These are phyloP conservation scores for Glyphotaelius pellucidus DNA, from an alignment of 2,888 invertebrate genomes.

Conservation along the genomic window DNA sequence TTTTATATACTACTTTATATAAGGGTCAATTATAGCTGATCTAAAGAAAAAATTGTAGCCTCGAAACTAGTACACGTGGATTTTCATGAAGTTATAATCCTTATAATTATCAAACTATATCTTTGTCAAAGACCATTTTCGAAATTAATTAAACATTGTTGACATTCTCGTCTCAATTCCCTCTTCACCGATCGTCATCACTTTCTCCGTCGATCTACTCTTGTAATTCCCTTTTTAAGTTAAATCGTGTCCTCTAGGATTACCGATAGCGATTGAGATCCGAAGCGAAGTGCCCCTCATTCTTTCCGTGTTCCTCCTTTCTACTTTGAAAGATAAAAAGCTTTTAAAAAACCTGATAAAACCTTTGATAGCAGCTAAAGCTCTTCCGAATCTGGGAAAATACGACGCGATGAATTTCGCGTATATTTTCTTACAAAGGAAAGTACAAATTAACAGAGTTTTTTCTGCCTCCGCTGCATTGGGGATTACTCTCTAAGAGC, in stretches of 20 bases:
- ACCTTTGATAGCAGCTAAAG: constrained; percentile 43
- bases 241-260: constrained; percentile 39
- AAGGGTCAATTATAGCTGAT: no score
- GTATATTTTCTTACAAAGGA: constrained; percentile 11
- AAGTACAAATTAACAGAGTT: constrained; percentile 2
- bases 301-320: constrained; percentile 13
- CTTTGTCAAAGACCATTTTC: neutral
- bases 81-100: no score
- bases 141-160: neutral
- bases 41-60: no score
- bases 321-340: constrained; percentile 36
- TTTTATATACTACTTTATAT: no score
- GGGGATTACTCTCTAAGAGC: constrained; percentile 6
- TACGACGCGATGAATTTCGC: constrained; percentile 8
- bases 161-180: neutral
- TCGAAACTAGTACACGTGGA: no score
- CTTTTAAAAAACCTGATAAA: constrained; percentile 50
- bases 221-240: constrained; percentile 30
- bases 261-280: constrained; percentile 50
- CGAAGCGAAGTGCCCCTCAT: neutral
- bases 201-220: constrained; percentile 9
- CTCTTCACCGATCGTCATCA: neutral
- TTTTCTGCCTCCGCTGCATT: constrained; percentile 6
- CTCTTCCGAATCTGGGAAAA: neutral
- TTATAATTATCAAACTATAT: neutral